Evolutionary conservation across 2,113 vertebrate genomes (phyloP), one percentile per base, ranked within the genome.

Genomic region (Hiodon alosoides): DNA sequence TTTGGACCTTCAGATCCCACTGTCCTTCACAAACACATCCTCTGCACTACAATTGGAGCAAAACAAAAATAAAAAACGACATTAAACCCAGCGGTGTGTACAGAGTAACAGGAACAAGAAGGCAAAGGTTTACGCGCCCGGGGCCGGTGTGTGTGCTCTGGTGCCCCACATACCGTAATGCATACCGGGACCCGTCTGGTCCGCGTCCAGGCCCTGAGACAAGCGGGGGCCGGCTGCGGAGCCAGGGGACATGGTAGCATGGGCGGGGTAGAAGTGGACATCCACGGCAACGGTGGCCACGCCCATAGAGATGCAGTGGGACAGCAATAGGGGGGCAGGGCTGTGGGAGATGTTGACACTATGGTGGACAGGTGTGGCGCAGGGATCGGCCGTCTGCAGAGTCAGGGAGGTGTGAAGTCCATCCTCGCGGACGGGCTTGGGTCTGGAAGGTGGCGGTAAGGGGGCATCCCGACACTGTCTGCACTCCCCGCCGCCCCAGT

Each of bases 301-400:
- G 17, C 91, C 91, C 80, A 91, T 2, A 4, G 90, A 91, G 70
- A 92, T 75, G 1, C 88, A 85, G 75, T 91, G 88, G 0, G 90
- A 88, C 31, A 92, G 80, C 60, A 89, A 76, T 69, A 90, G 78
- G 2, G 92, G 90, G 1, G 85, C 64, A 73, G 76, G 81, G 13
- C 84, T 78, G 0, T 86, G 89, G 1, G 87, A 89, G 78, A 92
- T 81, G 76, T 79, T 89, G 80, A 91, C 84, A 73, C 85, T 88
- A 83, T 91, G 88, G 71, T 84, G 88, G 72, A 90, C 79, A 1
- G 90, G 89, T 0, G 86, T 81, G 2, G 50, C 62, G 52, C 66
- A 79, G 0, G 84, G 53, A n/a, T 90, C 88, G 0, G 77, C 16
- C n/a, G 80, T 87, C 50, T 85, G 89, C 17, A 92, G 80, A 9